Evolutionary conservation across 2,113 vertebrate species (phyloP).

Genomic region (Catharus bicknelli): DNA sequence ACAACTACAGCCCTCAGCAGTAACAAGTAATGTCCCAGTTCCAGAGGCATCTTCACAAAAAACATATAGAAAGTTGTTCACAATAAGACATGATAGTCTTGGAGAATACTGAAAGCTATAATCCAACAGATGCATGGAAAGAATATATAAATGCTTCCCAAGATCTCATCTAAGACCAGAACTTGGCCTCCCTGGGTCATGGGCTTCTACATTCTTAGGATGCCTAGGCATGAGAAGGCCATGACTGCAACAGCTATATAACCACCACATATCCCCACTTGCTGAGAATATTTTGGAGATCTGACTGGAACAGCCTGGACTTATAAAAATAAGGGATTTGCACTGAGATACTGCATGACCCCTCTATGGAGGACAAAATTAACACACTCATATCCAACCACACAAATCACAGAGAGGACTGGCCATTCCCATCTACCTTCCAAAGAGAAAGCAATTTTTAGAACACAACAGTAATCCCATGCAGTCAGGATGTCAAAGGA

Average conservation of each 20-base stretch:
- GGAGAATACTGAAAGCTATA: background rate
- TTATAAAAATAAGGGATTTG: constrained; percentile 8
- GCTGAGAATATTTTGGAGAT: background rate
- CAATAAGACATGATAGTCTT: background rate
- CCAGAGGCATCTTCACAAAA: background rate
- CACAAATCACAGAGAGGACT: background rate
- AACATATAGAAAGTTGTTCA: background rate
- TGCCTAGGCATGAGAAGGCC: constrained; percentile 33
- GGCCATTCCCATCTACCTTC: background rate
- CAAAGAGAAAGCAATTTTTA: background rate
- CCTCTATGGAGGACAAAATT: background rate
- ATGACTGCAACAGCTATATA: background rate
- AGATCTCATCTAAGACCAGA: constrained; percentile 8
- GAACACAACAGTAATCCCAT: background rate
- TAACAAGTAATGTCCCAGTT: background rate
- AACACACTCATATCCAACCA: background rate
- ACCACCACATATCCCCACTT: background rate
- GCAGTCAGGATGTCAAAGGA: background rate
- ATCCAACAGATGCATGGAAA: background rate
- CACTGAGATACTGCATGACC: background rate
- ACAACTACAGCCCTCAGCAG: background rate
- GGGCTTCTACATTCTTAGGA: constrained; percentile 31
- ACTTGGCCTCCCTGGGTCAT: constrained; percentile 1
- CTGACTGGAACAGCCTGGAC: background rate
- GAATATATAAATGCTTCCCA: constrained; percentile 14